Percentiles rank a stretch among this genome's conserved stretches.
Evolutionary conservation across 2,888 invertebrate species (phyloP).

Genomic region (Ptilodon capucinus): DNA sequence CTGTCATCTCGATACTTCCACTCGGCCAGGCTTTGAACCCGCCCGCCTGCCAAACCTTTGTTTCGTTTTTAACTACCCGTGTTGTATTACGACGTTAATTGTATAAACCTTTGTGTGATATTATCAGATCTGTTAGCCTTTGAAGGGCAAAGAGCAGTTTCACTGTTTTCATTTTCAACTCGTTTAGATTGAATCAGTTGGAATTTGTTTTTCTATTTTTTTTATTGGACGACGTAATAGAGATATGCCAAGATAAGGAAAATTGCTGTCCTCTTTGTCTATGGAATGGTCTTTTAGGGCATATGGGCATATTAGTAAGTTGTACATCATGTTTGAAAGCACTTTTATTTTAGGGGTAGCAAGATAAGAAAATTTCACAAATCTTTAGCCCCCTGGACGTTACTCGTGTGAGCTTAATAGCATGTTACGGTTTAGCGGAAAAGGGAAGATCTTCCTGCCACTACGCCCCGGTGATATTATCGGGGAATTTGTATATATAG

Average conservation of each 20-base stretch:
- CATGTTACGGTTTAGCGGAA: too few species aligned
- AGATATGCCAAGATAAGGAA: background rate
- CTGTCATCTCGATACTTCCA: conserved; percentile 9
- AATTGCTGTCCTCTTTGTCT: background rate
- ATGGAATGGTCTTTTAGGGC: background rate
- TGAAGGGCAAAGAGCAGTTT: too few species aligned
- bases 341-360: too few species aligned
- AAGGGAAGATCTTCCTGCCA: too few species aligned
- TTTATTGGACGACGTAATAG: background rate
- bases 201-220: background rate
- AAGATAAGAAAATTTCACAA: too few species aligned
- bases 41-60: conserved; percentile 3
- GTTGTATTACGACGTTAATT: conserved; percentile 3
- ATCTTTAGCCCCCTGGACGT: too few species aligned
- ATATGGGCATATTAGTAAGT: background rate
- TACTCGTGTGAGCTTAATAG: too few species aligned
- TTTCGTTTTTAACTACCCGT: conserved; percentile 16
- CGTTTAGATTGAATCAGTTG: background rate
- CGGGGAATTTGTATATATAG: too few species aligned
- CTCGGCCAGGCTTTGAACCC: conserved; percentile 13
- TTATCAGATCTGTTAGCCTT: background rate
- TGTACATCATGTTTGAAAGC: too few species aligned
- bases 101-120: conserved; percentile 1
- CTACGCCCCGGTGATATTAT: too few species aligned
- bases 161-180: background rate